These are phyloP conservation scores for Smutsia gigantea DNA, from an alignment of 2,797 vertebrate genomes.

Conservation along the genomic window DNA sequence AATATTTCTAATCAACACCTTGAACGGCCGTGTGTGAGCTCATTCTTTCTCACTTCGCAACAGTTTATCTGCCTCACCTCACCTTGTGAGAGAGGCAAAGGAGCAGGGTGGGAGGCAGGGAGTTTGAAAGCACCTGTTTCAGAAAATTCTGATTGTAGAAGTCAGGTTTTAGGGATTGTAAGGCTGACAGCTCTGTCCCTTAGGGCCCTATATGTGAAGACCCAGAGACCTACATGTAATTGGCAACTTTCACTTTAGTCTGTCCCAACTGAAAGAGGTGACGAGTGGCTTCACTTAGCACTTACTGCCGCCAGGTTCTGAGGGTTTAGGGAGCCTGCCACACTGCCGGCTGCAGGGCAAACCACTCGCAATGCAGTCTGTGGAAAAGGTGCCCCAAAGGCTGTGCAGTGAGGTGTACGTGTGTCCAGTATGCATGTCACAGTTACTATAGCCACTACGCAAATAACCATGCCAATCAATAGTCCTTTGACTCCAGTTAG, in stretches of 20 bases:
- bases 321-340: neutral
- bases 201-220: neutral
- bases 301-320: neutral
- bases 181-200: neutral
- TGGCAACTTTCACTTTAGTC: neutral
- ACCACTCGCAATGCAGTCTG: neutral
- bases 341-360: neutral
- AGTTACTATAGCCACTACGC: neutral
- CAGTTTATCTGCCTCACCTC: slow-evolving; percentile 49
- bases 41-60: slow-evolving; percentile 63
- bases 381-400: neutral
- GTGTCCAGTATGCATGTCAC: neutral
- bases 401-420: neutral
- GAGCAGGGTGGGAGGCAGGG: neutral
- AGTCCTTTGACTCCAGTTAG: neutral
- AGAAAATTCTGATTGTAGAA: neutral
- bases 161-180: neutral
- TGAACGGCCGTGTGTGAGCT: slow-evolving; percentile 67
- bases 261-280: neutral
- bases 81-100: slow-evolving; percentile 32
- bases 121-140: slow-evolving; percentile 33
- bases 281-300: neutral
- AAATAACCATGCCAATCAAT: neutral
- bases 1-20: slow-evolving; percentile 76
- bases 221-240: neutral